Evolutionary conservation across 2,113 vertebrate species (phyloP).

Genomic region (Spea bombifrons): DNA sequence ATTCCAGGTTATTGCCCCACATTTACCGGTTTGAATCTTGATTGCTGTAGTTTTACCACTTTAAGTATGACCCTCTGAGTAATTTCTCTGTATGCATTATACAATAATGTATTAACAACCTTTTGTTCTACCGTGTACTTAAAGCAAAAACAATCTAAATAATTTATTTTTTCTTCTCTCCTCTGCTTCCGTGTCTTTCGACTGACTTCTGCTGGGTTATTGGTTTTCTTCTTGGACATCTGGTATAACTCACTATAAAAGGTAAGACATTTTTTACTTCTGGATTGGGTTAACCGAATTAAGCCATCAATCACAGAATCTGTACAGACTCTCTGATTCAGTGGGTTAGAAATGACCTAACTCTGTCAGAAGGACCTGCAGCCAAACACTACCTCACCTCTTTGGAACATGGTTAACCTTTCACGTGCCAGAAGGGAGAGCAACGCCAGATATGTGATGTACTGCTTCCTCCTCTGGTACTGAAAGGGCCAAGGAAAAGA

Average conservation of each 20-base stretch:
- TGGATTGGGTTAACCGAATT: constrained; percentile 25
- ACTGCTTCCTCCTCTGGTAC: too few species aligned
- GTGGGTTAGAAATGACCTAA: constrained; percentile 14
- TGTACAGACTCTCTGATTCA: background rate
- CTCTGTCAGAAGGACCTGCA: constrained; percentile 26
- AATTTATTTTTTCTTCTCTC: constrained; percentile 9
- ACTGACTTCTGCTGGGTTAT: background rate
- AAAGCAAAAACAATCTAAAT: background rate
- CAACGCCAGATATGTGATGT: too few species aligned
- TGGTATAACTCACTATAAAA: constrained; percentile 37
- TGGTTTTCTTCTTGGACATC: background rate
- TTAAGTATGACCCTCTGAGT: too few species aligned
- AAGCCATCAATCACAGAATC: constrained; percentile 4
- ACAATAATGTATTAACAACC: too few species aligned
- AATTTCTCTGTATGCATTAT: too few species aligned
- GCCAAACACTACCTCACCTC: constrained; percentile 39
- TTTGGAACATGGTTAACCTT: constrained; percentile 13
- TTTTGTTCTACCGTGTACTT: too few species aligned
- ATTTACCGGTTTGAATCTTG: too few species aligned
- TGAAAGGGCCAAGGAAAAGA: background rate
- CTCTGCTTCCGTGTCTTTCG: background rate
- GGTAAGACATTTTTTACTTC: constrained; percentile 36
- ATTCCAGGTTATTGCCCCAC: too few species aligned
- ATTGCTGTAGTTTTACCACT: too few species aligned
- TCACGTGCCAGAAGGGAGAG: too few species aligned